Evolutionary conservation across 2,113 vertebrate genomes (phyloP).

Genomic region (Camelus dromedarius): DNA sequence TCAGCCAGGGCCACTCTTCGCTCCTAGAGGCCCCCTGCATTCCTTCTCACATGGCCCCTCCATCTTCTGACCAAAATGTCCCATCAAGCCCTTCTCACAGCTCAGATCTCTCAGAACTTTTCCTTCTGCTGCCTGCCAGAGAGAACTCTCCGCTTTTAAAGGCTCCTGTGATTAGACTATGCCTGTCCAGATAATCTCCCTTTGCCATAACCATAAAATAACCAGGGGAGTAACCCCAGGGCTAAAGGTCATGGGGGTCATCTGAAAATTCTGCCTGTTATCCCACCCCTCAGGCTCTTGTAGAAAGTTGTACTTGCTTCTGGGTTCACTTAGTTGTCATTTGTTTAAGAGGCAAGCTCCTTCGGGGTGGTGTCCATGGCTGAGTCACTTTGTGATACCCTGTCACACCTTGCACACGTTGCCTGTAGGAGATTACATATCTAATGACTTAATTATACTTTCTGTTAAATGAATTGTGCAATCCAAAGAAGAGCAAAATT

Average conservation of each 20-base stretch:
- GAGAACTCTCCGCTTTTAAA: constrained; percentile 30
- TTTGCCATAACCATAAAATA: constrained; percentile 19
- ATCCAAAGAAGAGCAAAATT: constrained; percentile 18
- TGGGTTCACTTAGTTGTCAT: not conserved
- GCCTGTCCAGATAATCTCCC: not conserved
- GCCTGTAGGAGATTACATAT: not conserved
- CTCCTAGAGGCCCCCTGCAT: not conserved
- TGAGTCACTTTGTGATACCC: not conserved
- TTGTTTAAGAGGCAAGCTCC: not conserved
- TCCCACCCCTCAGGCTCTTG: not conserved
- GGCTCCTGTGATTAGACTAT: not conserved
- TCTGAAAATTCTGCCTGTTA: not conserved
- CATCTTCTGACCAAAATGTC: not conserved
- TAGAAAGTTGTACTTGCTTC: not conserved
- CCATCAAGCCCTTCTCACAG: not conserved
- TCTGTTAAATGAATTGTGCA: constrained; percentile 40
- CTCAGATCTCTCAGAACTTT: not conserved
- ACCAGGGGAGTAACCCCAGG: not conserved
- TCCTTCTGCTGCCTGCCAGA: not conserved
- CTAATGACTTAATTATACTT: not conserved
- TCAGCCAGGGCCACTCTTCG: not conserved
- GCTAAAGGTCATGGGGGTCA: not conserved
- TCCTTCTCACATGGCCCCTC: not conserved
- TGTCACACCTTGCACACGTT: not conserved
- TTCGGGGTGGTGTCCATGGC: not conserved